Percentiles rank a stretch among this genome's conserved stretches.
These are phyloP conservation scores for Callyntrura sp. DNA, from an alignment of 2,888 invertebrate species.

Conservation along the genomic window DNA sequence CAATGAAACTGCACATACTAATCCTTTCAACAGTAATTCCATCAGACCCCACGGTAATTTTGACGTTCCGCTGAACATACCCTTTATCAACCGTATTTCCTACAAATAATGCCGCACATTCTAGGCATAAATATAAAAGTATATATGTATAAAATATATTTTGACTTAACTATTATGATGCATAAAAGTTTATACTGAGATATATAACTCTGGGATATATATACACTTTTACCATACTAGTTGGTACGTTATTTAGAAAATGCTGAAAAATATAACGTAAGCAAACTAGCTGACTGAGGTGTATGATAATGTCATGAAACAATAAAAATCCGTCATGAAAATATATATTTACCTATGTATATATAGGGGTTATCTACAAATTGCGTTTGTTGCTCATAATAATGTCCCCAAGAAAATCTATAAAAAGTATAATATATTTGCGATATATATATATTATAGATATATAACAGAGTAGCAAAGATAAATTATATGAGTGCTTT, in stretches of 20 bases:
- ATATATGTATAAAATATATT: constrained; percentile 28
- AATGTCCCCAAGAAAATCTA: too few species aligned
- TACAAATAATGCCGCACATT: constrained; percentile 53
- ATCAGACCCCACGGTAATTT: neutral
- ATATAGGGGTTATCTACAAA: too few species aligned
- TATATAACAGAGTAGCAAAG: too few species aligned
- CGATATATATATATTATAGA: too few species aligned
- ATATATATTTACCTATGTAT: neutral
- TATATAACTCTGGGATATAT: neutral
- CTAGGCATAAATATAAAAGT: neutral
- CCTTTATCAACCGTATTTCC: constrained; percentile 56
- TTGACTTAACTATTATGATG: constrained; percentile 20
- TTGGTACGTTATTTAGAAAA: constrained; percentile 1
- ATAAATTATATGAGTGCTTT: too few species aligned
- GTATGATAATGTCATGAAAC: constrained; percentile 14
- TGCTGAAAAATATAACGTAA: neutral
- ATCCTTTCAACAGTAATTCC: neutral
- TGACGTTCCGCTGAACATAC: constrained; percentile 6
- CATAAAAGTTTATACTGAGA: neutral
- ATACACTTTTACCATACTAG: neutral
- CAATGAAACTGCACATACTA: neutral
- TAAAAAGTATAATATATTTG: too few species aligned
- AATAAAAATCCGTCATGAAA: constrained; percentile 22
- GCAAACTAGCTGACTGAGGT: constrained; percentile 16
- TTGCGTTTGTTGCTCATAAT: too few species aligned